A percentile compares a stretch with the other conserved stretches of the same genome.
Conservation (phyloP, 2,888 invertebrate genomes). For the Cosmia trapezina region DNA sequence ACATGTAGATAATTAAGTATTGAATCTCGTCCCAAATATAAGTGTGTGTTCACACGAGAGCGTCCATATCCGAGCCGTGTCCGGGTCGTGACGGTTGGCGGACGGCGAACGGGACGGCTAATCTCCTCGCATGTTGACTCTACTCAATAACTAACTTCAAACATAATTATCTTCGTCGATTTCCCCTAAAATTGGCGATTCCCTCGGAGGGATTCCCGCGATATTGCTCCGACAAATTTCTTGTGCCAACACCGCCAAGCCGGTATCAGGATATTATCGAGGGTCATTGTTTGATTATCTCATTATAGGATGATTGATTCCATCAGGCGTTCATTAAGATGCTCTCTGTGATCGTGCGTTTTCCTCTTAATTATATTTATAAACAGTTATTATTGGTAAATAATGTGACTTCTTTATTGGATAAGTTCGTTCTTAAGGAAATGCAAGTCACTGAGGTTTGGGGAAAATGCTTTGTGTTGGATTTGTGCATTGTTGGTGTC, state of each 20-base stretch:
- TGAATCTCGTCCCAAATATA: conserved; percentile 35
- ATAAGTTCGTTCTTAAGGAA: neutral
- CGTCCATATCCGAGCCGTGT: conserved; percentile 18
- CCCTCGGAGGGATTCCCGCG: conserved; percentile 83
- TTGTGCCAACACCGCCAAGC: conserved; percentile 84
- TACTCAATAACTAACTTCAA: conserved; percentile 89
- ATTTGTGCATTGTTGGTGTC: neutral
- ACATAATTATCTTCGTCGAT: conserved; percentile 90
- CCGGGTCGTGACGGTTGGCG: conserved; percentile 3
- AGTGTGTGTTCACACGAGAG: conserved; percentile 48
- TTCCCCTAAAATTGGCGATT: conserved; percentile 88
- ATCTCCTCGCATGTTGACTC: conserved; percentile 86
- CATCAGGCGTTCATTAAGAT: conserved; percentile 80
- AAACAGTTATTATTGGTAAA: conserved; percentile 56
- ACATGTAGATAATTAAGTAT: conserved; percentile 60
- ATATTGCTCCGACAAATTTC: conserved; percentile 88
- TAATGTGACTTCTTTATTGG: conserved; percentile 26
- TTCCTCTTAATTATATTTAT: conserved; percentile 59
- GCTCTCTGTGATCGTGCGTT: conserved; percentile 58
- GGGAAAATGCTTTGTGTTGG: neutral
- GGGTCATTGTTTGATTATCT: conserved; percentile 89
- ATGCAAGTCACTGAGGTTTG: conserved; percentile 17
- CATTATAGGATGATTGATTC: conserved; percentile 88
- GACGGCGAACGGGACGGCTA: conserved; percentile 68
- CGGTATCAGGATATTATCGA: conserved; percentile 83